Percentiles rank a stretch among this genome's conserved stretches.
Evolutionary conservation across 2,797 vertebrate species (phyloP).

Genomic region (Thaleichthys pacificus): DNA sequence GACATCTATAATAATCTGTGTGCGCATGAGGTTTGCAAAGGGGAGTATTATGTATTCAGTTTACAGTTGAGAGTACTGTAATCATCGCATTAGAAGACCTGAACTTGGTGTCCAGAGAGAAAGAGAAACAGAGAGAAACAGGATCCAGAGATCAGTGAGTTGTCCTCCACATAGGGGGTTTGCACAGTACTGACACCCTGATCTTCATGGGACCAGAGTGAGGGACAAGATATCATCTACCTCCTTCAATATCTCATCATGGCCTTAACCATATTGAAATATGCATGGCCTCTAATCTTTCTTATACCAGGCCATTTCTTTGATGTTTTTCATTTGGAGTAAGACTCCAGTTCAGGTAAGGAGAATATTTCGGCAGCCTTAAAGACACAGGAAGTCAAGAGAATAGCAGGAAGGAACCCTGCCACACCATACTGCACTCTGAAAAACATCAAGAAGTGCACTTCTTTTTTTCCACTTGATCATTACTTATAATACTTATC

Average conservation of each 20-base stretch:
- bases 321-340: too few relatives aligned
- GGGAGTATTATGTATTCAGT: background rate
- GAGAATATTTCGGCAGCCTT: background rate
- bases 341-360: background rate
- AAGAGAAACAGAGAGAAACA: background rate
- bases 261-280: too few relatives aligned
- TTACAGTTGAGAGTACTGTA: background rate
- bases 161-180: too few relatives aligned
- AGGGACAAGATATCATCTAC: too few relatives aligned
- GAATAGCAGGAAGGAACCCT: constrained; percentile 16
- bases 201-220: too few relatives aligned
- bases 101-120: background rate
- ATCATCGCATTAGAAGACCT: background rate
- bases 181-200: too few relatives aligned
- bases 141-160: background rate
- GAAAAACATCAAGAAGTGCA: constrained; percentile 3
- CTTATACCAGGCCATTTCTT: background rate
- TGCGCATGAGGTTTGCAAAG: background rate
- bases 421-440: background rate
- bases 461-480: too few relatives aligned
- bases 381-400: constrained; percentile 29
- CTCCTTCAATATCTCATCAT: too few relatives aligned
- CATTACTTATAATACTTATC: too few relatives aligned
- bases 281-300: background rate
- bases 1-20: background rate